Evolutionary conservation across 53 echinoderm and acorn worm genomes (phyloP).

Genomic region (Patiria pectinifera): DNA sequence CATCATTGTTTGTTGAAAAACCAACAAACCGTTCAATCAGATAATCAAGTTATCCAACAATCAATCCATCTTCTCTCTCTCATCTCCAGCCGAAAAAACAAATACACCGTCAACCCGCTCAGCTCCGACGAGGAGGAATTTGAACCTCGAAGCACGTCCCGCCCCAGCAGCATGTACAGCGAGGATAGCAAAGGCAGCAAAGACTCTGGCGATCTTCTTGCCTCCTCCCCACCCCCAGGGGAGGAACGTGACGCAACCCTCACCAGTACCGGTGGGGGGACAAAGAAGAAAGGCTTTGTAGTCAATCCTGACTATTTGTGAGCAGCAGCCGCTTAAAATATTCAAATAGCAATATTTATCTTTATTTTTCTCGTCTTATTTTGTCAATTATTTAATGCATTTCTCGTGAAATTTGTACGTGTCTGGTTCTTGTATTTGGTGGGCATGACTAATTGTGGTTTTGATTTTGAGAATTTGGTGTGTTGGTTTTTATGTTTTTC

Average conservation of each 20-base stretch:
- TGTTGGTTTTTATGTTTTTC: background rate
- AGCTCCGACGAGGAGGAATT: constrained; percentile 83
- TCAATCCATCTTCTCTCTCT: background rate
- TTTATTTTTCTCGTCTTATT: background rate
- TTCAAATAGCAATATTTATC: constrained; percentile 25
- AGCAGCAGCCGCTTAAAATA: constrained; percentile 3
- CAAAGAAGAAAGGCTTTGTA: constrained; percentile 85
- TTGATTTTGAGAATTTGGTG: background rate
- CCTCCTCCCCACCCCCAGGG: constrained; percentile 38
- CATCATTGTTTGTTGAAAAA: background rate
- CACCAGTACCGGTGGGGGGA: constrained; percentile 18
- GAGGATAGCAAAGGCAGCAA: constrained; percentile 84
- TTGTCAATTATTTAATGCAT: constrained; percentile 9
- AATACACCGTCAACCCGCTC: constrained; percentile 80
- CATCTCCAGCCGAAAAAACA: constrained; percentile 55
- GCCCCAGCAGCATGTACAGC: constrained; percentile 93
- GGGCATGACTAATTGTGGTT: background rate
- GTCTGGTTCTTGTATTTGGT: background rate
- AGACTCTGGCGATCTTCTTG: constrained; percentile 63
- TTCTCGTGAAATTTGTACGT: background rate
- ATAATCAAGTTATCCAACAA: background rate
- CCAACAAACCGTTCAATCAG: background rate
- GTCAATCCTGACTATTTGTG: constrained; percentile 95
- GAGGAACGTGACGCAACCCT: constrained; percentile 21
- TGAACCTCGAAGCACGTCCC: constrained; percentile 73